Conservation (phyloP, 2,888 invertebrate species). For the Hypomecis atomaria region DNA sequence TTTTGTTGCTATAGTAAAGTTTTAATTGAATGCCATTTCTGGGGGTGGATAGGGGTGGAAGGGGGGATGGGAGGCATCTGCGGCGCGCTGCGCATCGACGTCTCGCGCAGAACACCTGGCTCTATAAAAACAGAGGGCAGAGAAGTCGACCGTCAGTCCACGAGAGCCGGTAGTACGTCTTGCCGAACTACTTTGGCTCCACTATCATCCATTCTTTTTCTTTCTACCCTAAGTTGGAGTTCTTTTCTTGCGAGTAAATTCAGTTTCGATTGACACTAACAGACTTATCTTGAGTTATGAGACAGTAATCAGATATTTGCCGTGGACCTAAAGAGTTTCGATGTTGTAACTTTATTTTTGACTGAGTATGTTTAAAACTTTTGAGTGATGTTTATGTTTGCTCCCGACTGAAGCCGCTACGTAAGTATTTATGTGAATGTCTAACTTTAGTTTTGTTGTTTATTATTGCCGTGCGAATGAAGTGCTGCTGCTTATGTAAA, state of each 20-base stretch:
- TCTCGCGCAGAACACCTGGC: constrained; percentile 1
- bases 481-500: too few relatives aligned
- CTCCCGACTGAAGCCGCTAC: neutral
- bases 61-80: constrained; percentile 4
- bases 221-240: constrained; percentile 15
- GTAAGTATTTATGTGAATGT: neutral
- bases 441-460: too few relatives aligned
- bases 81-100: neutral
- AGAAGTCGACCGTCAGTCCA: constrained; percentile 12
- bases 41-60: constrained; percentile 1
- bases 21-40: constrained; percentile 11
- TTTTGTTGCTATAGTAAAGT: constrained; percentile 16
- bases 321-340: neutral
- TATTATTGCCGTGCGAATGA: too few relatives aligned
- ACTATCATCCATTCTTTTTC: constrained; percentile 11
- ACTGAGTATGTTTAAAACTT: neutral
- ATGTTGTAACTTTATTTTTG: constrained; percentile 9
- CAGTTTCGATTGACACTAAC: neutral
- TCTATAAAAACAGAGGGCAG: constrained; percentile 18
- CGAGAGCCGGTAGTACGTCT: constrained; percentile 2
- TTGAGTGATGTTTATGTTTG: neutral
- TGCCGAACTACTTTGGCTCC: constrained; percentile 8
- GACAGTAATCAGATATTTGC: neutral
- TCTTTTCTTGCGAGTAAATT: constrained; percentile 14
- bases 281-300: neutral